Base-by-base conservation (phyloP, 2,888 invertebrate species). In the Euspilapteryx auroguttella region DNA sequence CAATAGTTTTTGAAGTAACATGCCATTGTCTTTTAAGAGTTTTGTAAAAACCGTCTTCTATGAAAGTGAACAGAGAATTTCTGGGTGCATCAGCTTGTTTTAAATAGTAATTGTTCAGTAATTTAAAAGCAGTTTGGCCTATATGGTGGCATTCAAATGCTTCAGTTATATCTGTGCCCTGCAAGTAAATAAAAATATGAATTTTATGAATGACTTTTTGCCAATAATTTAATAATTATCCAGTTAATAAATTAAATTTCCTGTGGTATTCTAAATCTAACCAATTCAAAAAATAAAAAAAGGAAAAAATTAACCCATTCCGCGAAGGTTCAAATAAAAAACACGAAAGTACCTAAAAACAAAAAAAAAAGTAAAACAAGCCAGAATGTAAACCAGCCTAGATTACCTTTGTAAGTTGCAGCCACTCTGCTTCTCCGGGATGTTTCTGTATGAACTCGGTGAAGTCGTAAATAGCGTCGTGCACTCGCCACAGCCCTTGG, bases 391-490 rank as follows among this genome's bases (percentile, higher is more conserved):
- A n/a, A 23, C 7, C 23, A n/a, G 6, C 11, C 3, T 24, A 24
- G 7, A 9, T 38, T 62, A 82, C 89, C 75, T 85, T 81, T 1
- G 86, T 82, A 25, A 85, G 61, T 20, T 65, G 61, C 28, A 91
- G 46, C 90, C 90, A 92, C 47, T 86, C 85, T 0, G 71, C 44
- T 2, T 95, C 92, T 20, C 94, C 94, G 0, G 96, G 97, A 76
- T 97, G 97, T 25, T 68, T 78, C 3, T 82, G 57, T 4, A 89
- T 69, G 53, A 94, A 98, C 12, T 80, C 77, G 0, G 83, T 83
- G 13, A 98, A 78, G 61, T 97, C 92, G 55, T 96, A 97, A 12
- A 97, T 65, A 24, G 75, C 69, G 54, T 90, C 79, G 38, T 85
- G 76, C 12, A 91, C 79, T 37, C 91, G 78, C 91, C 91, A 91